Evolutionary conservation across 2,888 invertebrate genomes (phyloP), one percentile per base, ranked within the genome.

Genomic region (Drosophila neonasuta): DNA sequence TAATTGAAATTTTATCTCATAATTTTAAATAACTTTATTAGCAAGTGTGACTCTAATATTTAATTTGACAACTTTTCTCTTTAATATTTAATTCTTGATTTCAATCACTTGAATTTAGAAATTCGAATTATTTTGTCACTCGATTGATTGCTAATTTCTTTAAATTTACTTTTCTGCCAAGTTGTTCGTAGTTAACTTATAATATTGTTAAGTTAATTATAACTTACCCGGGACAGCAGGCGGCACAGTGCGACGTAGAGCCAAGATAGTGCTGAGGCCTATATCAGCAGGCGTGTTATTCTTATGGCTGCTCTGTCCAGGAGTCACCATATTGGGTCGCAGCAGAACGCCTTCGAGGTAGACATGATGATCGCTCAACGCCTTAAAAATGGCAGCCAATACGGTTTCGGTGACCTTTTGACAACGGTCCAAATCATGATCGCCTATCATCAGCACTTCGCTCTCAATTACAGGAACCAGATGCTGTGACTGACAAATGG

Each of bases 381-480:
- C 98, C 92, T 98, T 98, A 94, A 97, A 99, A 11, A 96, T 95
- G 78, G 97, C 98, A 30, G 98, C 95, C 87, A 99, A 92, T 15
- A 99, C 97, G 46, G 95, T 94, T 91, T 99, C 99, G 6, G 98
- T 97, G 72, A 99, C 98, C 92, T 97, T 95, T 92, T 98, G 97
- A 80, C 96, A 95, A 71, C 97, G 95, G 75, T 96, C 96, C 83
- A 99, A 91, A 90, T 98, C 97, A 91, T 99, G 99, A 45, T 97
- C 97, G 90, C 99, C 99, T 92, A 99, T 98, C 74, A 98, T 97
- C 76, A 99, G 92, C 39, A 99, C 96, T 92, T 99, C 99, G 17
- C 99, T 99, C 91, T 99, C 99, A 52, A 99, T 98, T 88, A 99
- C 98, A 15, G 99, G 99, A 54, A 99, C 99, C 89, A 99, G 95